Evolutionary conservation across 2,113 vertebrate genomes (phyloP).

Genomic region (Blennius ocellaris): DNA sequence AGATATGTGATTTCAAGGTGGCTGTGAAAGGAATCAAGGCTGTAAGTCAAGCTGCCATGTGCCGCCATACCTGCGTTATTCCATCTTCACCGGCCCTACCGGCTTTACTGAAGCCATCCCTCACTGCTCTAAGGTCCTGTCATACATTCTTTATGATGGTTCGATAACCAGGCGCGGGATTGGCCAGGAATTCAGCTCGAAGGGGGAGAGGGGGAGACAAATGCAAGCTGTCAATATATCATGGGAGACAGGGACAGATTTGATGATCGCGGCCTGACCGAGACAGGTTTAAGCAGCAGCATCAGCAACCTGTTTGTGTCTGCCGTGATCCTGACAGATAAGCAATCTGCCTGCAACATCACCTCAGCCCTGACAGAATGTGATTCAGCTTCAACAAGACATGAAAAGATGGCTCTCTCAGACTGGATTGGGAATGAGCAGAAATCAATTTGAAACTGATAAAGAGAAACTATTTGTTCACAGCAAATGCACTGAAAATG

Average conservation of each 20-base stretch:
- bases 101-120: conserved; percentile 56
- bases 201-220: conserved; percentile 42
- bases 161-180: conserved; percentile 51
- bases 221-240: conserved; percentile 76
- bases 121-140: conserved; percentile 67
- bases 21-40: conserved; percentile 46
- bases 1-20: conserved; percentile 48
- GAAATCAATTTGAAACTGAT: conserved; percentile 51
- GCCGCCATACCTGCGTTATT: conserved; percentile 53
- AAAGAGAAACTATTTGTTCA: conserved; percentile 20
- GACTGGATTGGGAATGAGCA: conserved; percentile 44
- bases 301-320: conserved; percentile 81
- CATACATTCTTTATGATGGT: conserved; percentile 79
- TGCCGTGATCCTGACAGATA: conserved; percentile 74
- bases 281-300: conserved; percentile 75
- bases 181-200: conserved; percentile 64
- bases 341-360: conserved; percentile 76
- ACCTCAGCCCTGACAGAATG: conserved; percentile 67
- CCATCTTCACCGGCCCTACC: conserved; percentile 51
- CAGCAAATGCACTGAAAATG: too few species aligned
- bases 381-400: conserved; percentile 68
- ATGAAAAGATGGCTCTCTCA: conserved; percentile 63
- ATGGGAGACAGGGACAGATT: conserved; percentile 72
- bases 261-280: conserved; percentile 69
- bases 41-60: conserved; percentile 55